phyloP scores from a whole-genome alignment of 1,140 invertebrate species.

The Spodoptera frugiperda region DNA sequence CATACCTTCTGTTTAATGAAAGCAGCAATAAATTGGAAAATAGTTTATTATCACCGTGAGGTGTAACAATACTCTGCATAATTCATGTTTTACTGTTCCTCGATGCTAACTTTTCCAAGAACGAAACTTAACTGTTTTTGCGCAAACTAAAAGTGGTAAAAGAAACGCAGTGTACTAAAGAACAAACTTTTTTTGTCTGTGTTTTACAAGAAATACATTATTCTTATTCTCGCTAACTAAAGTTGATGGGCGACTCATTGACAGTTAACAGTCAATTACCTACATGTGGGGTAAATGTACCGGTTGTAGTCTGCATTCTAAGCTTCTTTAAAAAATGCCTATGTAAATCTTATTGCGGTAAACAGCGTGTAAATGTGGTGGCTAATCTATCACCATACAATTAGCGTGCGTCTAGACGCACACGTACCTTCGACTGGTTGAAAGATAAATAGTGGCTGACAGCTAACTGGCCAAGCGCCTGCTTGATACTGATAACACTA shows the following conservation, averaged over 20 bases:
- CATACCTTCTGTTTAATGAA: neutral
- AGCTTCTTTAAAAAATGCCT: slow-evolving; percentile 42
- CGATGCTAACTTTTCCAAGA: slow-evolving; percentile 28
- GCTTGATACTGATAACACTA: slow-evolving; percentile 50
- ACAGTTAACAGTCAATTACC: slow-evolving; percentile 39
- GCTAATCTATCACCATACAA: slow-evolving; percentile 53
- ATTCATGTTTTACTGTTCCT: slow-evolving; percentile 18
- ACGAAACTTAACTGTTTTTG: slow-evolving; percentile 17
- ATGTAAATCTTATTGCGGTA: slow-evolving; percentile 44
- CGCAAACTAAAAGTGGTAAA: slow-evolving; percentile 5
- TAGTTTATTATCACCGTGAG: slow-evolving; percentile 29
- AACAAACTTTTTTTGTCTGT: slow-evolving; percentile 28
- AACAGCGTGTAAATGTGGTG: slow-evolving; percentile 45
- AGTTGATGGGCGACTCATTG: slow-evolving; percentile 16
- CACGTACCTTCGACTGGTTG: slow-evolving; percentile 40
- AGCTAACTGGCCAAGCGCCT: slow-evolving; percentile 45
- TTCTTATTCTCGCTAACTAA: slow-evolving; percentile 26
- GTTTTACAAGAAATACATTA: neutral
- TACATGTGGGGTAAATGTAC: slow-evolving; percentile 33
- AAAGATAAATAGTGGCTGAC: slow-evolving; percentile 50
- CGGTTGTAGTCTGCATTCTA: slow-evolving; percentile 31
- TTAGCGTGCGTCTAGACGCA: slow-evolving; percentile 47
- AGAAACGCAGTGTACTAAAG: slow-evolving; percentile 2
- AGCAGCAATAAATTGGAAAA: slow-evolving; percentile 14
- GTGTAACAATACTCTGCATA: slow-evolving; percentile 21